Conservation (phyloP, 2,113 vertebrate genomes). For the Orycteropus afer region DNA sequence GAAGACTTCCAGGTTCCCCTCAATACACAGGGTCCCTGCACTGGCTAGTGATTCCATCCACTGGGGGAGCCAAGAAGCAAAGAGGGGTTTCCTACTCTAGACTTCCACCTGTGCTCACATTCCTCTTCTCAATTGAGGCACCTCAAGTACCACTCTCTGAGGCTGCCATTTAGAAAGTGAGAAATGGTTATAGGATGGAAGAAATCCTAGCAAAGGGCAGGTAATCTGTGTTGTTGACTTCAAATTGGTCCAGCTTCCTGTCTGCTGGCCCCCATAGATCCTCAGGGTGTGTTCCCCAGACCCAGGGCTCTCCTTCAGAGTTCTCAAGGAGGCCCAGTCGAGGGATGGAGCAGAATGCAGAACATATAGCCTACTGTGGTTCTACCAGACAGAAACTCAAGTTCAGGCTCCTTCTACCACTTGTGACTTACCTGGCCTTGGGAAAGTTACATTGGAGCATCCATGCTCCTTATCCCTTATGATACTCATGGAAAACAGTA, state of each 20-base stretch:
- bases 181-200: background rate
- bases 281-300: too few species aligned
- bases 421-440: background rate
- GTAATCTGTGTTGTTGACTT: background rate
- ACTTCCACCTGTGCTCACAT: background rate
- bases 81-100: too few species aligned
- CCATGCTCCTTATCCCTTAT: background rate
- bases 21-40: background rate
- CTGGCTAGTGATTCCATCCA: background rate
- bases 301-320: background rate
- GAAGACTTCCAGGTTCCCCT: background rate
- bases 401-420: background rate
- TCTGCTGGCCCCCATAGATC: background rate
- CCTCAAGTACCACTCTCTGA: background rate
- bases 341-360: background rate
- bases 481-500: background rate
- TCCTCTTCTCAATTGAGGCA: background rate
- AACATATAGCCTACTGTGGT: background rate
- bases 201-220: background rate
- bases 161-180: background rate
- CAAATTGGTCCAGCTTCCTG: background rate
- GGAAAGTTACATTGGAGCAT: background rate
- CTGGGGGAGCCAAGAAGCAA: background rate
- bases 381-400: background rate
- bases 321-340: background rate